Evolutionary conservation across 2,797 vertebrate genomes (phyloP).

Genomic region (Fundulus diaphanus): DNA sequence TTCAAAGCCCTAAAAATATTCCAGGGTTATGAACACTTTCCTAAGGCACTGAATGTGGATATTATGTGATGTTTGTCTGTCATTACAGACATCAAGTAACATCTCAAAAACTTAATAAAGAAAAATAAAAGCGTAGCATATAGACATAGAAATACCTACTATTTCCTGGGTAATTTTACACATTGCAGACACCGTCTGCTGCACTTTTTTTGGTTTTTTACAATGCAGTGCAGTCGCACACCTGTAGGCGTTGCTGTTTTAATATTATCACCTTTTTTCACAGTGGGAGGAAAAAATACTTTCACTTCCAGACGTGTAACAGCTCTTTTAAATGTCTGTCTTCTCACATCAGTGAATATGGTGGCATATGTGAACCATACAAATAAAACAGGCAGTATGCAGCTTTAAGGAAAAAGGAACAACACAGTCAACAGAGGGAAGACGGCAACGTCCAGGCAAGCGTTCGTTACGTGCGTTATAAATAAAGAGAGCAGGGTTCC

Average conservation of each 20-base stretch:
- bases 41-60: background rate
- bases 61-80: background rate
- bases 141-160: background rate
- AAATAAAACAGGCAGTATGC: background rate
- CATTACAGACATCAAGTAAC: background rate
- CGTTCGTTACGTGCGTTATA: background rate
- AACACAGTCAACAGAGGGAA: background rate
- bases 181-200: background rate
- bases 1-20: background rate
- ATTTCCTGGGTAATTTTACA: too few species aligned
- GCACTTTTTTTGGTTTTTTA: background rate
- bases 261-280: background rate
- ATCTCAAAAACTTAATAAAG: background rate
- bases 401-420: background rate
- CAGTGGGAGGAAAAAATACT: background rate
- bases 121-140: background rate
- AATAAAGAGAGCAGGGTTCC: background rate
- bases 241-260: background rate
- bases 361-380: background rate
- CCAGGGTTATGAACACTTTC: too few species aligned
- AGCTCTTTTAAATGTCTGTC: background rate
- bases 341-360: background rate
- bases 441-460: background rate
- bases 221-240: background rate
- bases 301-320: background rate